Conservation (phyloP, 2,888 invertebrate genomes). For the Physocephala rufipes region DNA sequence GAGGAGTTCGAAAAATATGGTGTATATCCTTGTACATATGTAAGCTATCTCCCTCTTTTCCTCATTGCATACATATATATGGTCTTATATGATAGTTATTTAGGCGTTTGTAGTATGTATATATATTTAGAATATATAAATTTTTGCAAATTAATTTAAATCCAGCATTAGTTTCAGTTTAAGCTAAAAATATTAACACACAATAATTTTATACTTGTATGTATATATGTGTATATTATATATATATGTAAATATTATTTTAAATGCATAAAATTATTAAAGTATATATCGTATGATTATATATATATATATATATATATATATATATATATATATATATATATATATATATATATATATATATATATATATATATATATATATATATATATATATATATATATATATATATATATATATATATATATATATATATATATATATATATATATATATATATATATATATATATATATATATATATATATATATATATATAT, state of each 20-base stretch:
- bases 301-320: constrained; percentile 34
- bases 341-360: constrained; percentile 23
- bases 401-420: constrained; percentile 13
- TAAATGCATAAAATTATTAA: too few relatives aligned
- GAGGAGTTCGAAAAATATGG: constrained; percentile 7
- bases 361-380: constrained; percentile 16
- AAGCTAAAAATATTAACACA: too few relatives aligned
- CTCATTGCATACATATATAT: constrained; percentile 10
- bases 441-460: constrained; percentile 24
- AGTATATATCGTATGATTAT: not conserved
- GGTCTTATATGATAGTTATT: too few relatives aligned
- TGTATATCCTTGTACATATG: constrained; percentile 34
- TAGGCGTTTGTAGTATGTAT: too few relatives aligned
- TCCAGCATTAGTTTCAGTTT: too few relatives aligned
- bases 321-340: constrained; percentile 27
- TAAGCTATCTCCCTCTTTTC: too few relatives aligned
- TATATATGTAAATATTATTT: too few relatives aligned
- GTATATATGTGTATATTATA: too few relatives aligned
- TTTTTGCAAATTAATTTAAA: too few relatives aligned
- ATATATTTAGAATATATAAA: too few relatives aligned
- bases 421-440: not conserved
- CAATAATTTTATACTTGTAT: too few relatives aligned
- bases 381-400: constrained; percentile 6
- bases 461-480: constrained; percentile 27
- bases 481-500: constrained; percentile 23